Percentiles rank a stretch among this genome's conserved stretches.
phyloP scores from a whole-genome alignment of 1,140 invertebrate species.

The Metaphire vulgaris region DNA sequence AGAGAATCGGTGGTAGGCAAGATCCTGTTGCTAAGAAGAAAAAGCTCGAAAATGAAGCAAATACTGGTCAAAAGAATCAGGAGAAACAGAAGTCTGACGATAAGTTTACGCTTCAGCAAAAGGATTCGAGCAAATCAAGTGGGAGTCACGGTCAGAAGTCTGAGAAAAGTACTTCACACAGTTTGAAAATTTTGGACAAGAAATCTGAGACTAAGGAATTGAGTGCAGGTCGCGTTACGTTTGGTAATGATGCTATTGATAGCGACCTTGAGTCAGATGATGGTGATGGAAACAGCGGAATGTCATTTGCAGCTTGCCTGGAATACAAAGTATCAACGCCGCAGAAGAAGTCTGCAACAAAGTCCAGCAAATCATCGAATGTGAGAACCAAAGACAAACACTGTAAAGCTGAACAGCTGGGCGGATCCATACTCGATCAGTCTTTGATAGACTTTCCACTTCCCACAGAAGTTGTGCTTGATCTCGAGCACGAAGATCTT shows the following conservation, averaged over 20 bases:
- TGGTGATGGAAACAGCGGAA: conserved; percentile 20
- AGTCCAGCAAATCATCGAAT: conserved; percentile 34
- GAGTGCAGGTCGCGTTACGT: not conserved
- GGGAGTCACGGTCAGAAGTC: not conserved
- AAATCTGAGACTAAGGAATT: conserved; percentile 30
- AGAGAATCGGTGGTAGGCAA: too few relatives aligned
- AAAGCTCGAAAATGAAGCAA: too few relatives aligned
- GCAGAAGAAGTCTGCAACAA: conserved; percentile 26
- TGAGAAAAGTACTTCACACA: not conserved
- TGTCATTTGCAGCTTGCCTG: conserved; percentile 40
- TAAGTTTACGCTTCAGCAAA: too few relatives aligned
- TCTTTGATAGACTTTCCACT: not conserved
- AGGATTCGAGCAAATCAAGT: not conserved
- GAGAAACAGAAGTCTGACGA: too few relatives aligned
- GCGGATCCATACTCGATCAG: not conserved
- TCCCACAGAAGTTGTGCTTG: not conserved
- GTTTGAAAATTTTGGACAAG: conserved; percentile 23
- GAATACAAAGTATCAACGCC: conserved; percentile 29
- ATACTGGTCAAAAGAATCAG: too few relatives aligned
- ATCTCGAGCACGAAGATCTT: not conserved
- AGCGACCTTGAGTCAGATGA: not conserved
- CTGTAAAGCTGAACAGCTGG: not conserved
- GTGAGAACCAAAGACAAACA: conserved; percentile 27
- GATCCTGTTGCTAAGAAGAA: too few relatives aligned
- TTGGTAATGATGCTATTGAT: not conserved